These are phyloP conservation scores for Lamellibrachia satsuma DNA, from an alignment of 2,888 invertebrate species.

Conservation along the genomic window DNA sequence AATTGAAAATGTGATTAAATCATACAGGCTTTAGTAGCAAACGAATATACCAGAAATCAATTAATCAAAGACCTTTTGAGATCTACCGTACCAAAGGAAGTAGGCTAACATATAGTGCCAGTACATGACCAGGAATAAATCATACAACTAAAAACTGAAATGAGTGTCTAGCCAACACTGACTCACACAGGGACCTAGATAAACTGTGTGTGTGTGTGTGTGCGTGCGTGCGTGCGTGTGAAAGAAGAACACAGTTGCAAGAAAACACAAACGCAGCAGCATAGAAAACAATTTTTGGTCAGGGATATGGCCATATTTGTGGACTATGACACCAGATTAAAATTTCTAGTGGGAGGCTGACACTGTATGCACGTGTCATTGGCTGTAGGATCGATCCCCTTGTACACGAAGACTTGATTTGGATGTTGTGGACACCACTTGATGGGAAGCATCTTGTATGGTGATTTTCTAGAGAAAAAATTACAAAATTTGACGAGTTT, in stretches of 20 bases:
- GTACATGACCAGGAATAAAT: background rate
- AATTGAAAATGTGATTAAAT: background rate
- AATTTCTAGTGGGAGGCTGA: too few species aligned
- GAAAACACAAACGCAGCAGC: background rate
- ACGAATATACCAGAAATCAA: background rate
- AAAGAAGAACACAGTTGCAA: background rate
- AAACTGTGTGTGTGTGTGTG: too few species aligned
- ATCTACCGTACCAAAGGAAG: background rate
- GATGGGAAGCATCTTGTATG: too few species aligned
- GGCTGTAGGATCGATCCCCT: too few species aligned
- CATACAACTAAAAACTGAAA: background rate
- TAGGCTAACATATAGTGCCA: background rate
- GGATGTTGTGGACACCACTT: too few species aligned
- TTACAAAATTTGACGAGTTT: too few species aligned
- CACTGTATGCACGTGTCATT: too few species aligned
- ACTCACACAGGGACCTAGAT: background rate
- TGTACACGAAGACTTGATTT: too few species aligned
- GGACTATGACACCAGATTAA: too few species aligned
- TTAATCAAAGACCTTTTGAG: background rate
- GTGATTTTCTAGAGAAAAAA: too few species aligned
- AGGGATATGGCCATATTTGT: background rate
- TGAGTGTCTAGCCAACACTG: background rate
- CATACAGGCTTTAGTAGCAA: background rate
- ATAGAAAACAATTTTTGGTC: background rate
- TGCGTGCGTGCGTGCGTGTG: background rate